Evolutionary conservation across 2,797 vertebrate species (phyloP).

Genomic region (Lemur catta): DNA sequence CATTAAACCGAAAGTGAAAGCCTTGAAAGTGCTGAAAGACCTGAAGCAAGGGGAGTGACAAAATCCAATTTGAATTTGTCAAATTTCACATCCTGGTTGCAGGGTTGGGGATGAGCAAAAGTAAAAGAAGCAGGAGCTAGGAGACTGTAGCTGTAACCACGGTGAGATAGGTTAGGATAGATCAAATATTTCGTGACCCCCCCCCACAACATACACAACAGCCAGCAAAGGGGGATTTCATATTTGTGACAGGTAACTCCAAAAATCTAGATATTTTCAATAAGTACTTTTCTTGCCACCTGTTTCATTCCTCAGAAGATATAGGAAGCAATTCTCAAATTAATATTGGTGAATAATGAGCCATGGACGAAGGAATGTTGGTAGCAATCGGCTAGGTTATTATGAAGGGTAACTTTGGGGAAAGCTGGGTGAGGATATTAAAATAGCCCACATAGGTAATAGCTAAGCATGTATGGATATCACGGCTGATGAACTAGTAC

Average conservation of each 20-base stretch:
- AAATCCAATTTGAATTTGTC: not conserved
- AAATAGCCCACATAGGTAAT: not conserved
- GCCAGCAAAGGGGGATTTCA: not conserved
- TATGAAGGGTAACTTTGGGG: not conserved
- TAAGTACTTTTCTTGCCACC: not conserved
- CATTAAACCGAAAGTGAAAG: not conserved
- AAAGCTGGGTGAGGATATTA: not conserved
- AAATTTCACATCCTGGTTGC: not conserved
- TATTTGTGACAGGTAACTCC: not conserved
- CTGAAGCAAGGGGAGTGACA: not conserved
- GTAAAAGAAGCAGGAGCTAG: not conserved
- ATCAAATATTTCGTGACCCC: not conserved
- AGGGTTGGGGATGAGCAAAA: not conserved
- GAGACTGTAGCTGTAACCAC: not conserved
- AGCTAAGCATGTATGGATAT: fast-evolving
- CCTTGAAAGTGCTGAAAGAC: not conserved
- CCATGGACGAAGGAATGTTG: not conserved
- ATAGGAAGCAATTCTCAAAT: not conserved
- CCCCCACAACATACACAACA: not conserved
- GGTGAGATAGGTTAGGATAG: not conserved
- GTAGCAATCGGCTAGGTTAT: not conserved
- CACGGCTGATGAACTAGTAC: too few relatives aligned
- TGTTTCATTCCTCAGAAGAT: not conserved
- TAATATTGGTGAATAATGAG: not conserved
- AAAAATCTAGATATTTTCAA: not conserved